phyloP scores from a whole-genome alignment of 1,140 invertebrate species.

The Bombus superbus region DNA sequence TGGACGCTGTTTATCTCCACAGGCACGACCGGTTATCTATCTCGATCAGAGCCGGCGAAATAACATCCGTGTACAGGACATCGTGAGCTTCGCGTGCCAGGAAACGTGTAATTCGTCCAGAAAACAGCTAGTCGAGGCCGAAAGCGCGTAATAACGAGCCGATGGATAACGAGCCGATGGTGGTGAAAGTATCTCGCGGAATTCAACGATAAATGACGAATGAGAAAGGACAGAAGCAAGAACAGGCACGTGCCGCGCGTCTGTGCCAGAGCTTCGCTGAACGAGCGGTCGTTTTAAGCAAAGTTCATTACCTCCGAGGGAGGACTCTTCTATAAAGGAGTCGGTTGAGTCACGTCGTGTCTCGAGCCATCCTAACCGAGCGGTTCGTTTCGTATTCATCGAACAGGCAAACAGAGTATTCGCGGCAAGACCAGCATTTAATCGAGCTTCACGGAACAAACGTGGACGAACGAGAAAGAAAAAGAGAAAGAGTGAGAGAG shows the following conservation, averaged over 20 bases:
- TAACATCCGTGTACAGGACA: no score
- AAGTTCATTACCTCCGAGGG: constrained; percentile 74
- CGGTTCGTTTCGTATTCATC: constrained; percentile 56
- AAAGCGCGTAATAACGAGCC: neutral
- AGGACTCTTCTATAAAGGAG: constrained; percentile 44
- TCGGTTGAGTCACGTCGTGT: constrained; percentile 52
- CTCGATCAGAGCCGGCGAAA: neutral
- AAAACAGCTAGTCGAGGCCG: neutral
- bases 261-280: constrained; percentile 64
- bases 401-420: constrained; percentile 16
- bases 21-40: no score
- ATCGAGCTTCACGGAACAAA: constrained; percentile 33
- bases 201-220: constrained; percentile 12
- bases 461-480: constrained; percentile 31
- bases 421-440: constrained; percentile 45
- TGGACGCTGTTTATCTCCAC: no score
- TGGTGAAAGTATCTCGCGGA: constrained; percentile 43
- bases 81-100: neutral
- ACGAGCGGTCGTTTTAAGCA: constrained; percentile 65
- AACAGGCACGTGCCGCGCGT: constrained; percentile 62
- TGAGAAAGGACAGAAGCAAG: neutral
- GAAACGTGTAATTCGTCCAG: neutral
- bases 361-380: constrained; percentile 14
- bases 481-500: neutral
- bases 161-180: constrained; percentile 2